Evolutionary conservation across 1,140 invertebrate genomes (phyloP).

Genomic region (Papilio glaucus): DNA sequence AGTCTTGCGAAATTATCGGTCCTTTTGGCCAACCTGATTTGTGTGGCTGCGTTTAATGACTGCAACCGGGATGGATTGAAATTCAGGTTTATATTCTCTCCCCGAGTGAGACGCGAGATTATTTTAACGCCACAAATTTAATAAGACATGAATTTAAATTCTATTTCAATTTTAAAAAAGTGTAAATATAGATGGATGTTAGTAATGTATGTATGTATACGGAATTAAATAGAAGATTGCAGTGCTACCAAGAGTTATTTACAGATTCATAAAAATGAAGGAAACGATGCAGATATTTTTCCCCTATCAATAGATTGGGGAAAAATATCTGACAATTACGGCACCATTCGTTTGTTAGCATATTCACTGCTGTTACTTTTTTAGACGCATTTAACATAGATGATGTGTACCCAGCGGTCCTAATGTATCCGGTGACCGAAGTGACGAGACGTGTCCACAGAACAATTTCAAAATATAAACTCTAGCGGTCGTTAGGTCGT

Average conservation of each 20-base stretch:
- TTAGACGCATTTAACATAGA: not conserved
- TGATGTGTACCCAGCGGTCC: not conserved
- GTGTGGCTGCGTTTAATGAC: conserved; percentile 49
- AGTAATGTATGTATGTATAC: too few species aligned
- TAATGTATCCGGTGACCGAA: conserved; percentile 9
- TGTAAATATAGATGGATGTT: not conserved
- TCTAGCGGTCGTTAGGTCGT: not conserved
- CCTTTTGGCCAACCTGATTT: conserved; percentile 47
- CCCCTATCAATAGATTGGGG: too few species aligned
- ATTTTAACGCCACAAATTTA: not conserved
- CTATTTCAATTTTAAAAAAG: not conserved
- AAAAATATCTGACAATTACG: too few species aligned
- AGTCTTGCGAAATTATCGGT: conserved; percentile 52
- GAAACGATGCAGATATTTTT: too few species aligned
- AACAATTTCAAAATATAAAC: not conserved
- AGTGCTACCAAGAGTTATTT: too few species aligned
- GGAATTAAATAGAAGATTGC: too few species aligned
- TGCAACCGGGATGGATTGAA: conserved; percentile 29
- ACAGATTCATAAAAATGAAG: too few species aligned
- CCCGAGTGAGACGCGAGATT: not conserved
- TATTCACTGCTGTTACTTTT: not conserved
- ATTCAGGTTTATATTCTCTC: not conserved
- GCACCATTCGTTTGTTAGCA: too few species aligned
- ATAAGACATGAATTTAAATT: not conserved
- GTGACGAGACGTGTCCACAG: conserved; percentile 1